phyloP scores from a whole-genome alignment of 2,113 vertebrate genomes.

The Chaetura pelagica region DNA sequence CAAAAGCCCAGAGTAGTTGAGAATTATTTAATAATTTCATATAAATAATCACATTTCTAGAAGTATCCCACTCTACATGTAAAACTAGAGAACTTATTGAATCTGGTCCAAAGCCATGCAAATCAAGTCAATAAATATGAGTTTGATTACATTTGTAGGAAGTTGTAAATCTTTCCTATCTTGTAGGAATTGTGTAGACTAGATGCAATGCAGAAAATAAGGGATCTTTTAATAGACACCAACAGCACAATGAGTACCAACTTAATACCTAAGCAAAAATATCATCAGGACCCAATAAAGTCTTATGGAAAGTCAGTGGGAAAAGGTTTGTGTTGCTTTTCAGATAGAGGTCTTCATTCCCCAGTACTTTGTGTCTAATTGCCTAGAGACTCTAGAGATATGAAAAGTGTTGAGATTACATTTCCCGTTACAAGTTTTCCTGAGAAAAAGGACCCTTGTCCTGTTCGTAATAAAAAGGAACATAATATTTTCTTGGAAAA shows the following conservation, averaged over 20 bases:
- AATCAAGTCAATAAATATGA: not conserved
- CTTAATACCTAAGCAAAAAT: not conserved
- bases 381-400: not conserved
- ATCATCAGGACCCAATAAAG: not conserved
- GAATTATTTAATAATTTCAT: not conserved
- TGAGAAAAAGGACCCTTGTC: not conserved
- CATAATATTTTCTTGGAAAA: constrained; percentile 25
- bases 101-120: not conserved
- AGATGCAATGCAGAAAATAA: not conserved
- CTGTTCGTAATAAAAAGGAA: constrained; percentile 14
- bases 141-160: not conserved
- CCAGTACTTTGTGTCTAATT: not conserved
- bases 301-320: not conserved
- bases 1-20: not conserved
- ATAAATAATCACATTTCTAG: not conserved
- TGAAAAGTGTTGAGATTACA: not conserved
- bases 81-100: not conserved
- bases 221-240: not conserved
- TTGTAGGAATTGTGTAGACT: not conserved
- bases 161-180: not conserved
- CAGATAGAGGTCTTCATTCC: not conserved
- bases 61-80: not conserved
- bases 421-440: not conserved
- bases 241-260: not conserved
- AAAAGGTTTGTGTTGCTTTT: not conserved